Conservation (phyloP, 2,113 vertebrate species). For the Pungitius pungitius region DNA sequence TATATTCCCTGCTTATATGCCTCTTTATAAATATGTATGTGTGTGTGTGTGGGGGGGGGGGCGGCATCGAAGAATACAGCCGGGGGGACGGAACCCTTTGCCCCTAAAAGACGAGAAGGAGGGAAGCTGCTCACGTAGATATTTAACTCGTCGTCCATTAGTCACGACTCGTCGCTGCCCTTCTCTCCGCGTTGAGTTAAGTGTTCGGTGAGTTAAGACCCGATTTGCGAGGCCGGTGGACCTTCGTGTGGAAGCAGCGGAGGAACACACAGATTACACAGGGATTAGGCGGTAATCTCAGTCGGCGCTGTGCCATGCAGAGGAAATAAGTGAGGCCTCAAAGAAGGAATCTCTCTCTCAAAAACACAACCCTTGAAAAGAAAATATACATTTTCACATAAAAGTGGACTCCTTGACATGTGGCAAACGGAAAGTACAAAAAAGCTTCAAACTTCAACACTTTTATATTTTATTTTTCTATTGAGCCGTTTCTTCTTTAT, state of each 20-base stretch:
- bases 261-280: slow-evolving; percentile 70
- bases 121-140: neutral
- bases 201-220: slow-evolving; percentile 18
- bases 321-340: slow-evolving; percentile 33
- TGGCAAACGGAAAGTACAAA: neutral
- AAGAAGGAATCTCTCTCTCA: neutral
- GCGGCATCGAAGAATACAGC: too few species aligned
- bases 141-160: neutral
- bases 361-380: neutral
- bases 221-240: slow-evolving; percentile 22
- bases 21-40: too few species aligned
- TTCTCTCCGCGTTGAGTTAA: neutral
- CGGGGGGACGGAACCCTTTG: too few species aligned
- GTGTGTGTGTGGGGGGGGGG: too few species aligned
- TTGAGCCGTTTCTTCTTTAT: slow-evolving; percentile 68
- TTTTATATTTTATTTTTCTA: slow-evolving; percentile 43
- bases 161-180: neutral
- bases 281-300: slow-evolving; percentile 71
- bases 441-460: too few species aligned
- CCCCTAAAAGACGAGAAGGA: neutral
- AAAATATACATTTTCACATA: slow-evolving; percentile 1
- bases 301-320: slow-evolving; percentile 42
- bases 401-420: neutral
- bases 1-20: too few species aligned
- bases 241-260: slow-evolving; percentile 22